Base-by-base conservation (phyloP, 1,140 invertebrate species). In the Polypedilum vanderplanki region DNA sequence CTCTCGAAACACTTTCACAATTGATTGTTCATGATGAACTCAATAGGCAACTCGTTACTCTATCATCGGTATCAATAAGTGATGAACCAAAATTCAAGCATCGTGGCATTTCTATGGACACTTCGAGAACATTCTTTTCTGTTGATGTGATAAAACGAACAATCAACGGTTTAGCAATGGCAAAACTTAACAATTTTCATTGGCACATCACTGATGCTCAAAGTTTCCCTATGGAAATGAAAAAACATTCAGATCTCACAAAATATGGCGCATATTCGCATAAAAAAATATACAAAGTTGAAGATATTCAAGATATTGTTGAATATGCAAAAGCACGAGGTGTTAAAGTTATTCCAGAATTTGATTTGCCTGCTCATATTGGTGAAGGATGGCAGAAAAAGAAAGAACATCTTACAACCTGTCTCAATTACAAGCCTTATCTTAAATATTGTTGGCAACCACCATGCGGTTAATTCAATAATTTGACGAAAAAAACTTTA, bases 181-280 rank as follows among this genome's bases (percentile, higher is more conserved):
- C 87, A 12, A 94, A 93, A 78, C 78, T 94, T 74, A 94, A 94
- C 78, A 88, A 88, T 0, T 90, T 94, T 79, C 92, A 94, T 78
- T 93, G 91, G 91, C 92, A 94, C 77, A 90, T 93, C n/a, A 92
- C 90, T 0, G 92, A 94, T 79, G 88, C 88, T 3, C 92, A 93
- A 20, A 93, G 91, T 78, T 93, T 93, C 78, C 91, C 92, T 0
- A 89, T 92, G 74, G 86, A 87, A n/a, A 88, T 89, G 1, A 84
- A 85, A 77, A 86, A 85, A 1, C 84, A 85, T 75, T 91, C 91
- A 0, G 79, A 88, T 22, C 80, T 94, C 41, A 85, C 87, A 0
- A 85, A 86, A 78, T 87, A 88, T 65, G 92, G 91, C 3, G 89
- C 91, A 24, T 92, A 92, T 78, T 83, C 85, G 15, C 80, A 85